These are phyloP conservation scores for Diogma glabrata DNA, from an alignment of 2,888 invertebrate genomes.

Conservation along the genomic window DNA sequence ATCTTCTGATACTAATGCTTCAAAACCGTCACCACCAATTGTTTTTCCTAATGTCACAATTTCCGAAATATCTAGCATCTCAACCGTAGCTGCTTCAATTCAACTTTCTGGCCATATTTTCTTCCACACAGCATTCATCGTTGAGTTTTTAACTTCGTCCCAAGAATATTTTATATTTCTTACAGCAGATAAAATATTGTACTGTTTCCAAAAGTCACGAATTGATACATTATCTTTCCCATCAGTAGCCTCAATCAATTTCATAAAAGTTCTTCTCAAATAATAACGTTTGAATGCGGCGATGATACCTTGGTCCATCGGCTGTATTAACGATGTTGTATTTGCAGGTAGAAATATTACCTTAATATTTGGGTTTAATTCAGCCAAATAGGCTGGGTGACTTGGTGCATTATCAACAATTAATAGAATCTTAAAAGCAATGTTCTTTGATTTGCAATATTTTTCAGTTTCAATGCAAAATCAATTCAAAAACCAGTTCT, in stretches of 20 bases:
- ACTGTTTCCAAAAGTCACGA: slow-evolving; percentile 3
- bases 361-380: neutral
- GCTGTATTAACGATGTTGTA: neutral
- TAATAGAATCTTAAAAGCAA: neutral
- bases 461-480: no score
- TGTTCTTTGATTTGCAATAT: slow-evolving; percentile 15
- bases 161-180: slow-evolving; percentile 17
- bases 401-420: slow-evolving; percentile 2
- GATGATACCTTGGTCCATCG: neutral
- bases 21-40: no score
- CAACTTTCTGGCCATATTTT: slow-evolving; percentile 8
- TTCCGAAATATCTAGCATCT: no score
- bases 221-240: neutral
- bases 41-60: no score
- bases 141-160: slow-evolving; percentile 18
- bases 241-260: slow-evolving; percentile 13
- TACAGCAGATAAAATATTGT: slow-evolving; percentile 12
- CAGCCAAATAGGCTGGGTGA: neutral
- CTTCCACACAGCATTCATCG: neutral
- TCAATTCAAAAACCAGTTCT: slow-evolving; percentile 20
- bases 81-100: no score
- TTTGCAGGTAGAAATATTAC: slow-evolving; percentile 2
- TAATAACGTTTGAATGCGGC: slow-evolving; percentile 13
- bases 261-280: slow-evolving; percentile 19
- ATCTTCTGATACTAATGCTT: no score